A percentile compares a stretch with the other conserved stretches of the same genome.
These are phyloP conservation scores for Strix aluco DNA, from an alignment of 2,113 vertebrate species.

Conservation along the genomic window DNA sequence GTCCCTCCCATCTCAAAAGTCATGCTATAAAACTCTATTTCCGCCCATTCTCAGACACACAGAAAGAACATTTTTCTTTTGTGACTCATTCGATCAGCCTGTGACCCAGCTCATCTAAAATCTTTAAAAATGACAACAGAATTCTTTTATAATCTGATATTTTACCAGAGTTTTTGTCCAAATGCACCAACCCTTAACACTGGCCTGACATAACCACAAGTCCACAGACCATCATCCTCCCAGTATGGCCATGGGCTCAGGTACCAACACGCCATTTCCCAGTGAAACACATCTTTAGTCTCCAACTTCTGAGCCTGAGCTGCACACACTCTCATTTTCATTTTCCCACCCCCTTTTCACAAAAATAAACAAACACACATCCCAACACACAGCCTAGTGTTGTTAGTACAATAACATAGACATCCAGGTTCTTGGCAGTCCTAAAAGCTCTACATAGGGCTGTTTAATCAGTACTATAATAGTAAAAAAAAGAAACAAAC, in stretches of 20 bases:
- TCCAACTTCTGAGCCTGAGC: not conserved
- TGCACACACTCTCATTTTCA: not conserved
- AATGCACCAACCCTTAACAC: not conserved
- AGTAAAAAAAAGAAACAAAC: not conserved
- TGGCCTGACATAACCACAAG: not conserved
- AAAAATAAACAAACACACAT: not conserved
- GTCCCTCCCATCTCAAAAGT: not conserved
- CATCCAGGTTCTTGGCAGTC: not conserved
- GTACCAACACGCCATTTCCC: rapidly evolving
- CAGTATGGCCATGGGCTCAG: rapidly evolving
- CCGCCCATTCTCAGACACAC: not conserved
- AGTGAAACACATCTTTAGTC: not conserved
- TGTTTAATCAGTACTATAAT: not conserved
- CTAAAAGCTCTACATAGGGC: not conserved
- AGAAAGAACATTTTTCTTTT: not conserved
- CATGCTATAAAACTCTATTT: not conserved
- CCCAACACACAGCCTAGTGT: not conserved
- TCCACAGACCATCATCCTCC: not conserved
- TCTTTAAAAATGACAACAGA: not conserved
- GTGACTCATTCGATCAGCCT: not conserved
- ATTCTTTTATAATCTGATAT: not conserved
- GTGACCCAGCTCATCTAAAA: not conserved
- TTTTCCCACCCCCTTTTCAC: not conserved
- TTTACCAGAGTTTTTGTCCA: not conserved
- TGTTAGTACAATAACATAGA: rapidly evolving